Evolutionary conservation across 2,797 vertebrate species (phyloP).

Genomic region (Synaphobranchus kaupii): DNA sequence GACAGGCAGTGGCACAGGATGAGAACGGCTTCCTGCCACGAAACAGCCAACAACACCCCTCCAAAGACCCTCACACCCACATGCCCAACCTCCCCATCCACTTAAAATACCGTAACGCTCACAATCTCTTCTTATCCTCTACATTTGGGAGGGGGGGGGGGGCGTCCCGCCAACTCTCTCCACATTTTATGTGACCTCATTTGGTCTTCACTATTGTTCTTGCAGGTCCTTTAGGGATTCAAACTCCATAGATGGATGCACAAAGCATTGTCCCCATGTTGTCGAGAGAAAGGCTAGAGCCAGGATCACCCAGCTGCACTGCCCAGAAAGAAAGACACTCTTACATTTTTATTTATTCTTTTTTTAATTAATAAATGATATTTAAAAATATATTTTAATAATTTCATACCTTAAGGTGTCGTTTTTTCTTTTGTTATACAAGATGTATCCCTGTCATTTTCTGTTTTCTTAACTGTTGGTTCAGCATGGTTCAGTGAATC

Average conservation of each 20-base stretch:
- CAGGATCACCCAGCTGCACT: not conserved
- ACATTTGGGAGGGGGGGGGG: not conserved
- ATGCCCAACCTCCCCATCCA: not conserved
- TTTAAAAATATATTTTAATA: not conserved
- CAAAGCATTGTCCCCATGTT: not conserved
- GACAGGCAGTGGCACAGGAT: slow-evolving; percentile 26
- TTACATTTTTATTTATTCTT: not conserved
- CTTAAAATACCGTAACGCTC: not conserved
- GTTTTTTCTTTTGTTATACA: not conserved
- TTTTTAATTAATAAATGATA: not conserved
- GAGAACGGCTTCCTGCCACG: slow-evolving; percentile 20
- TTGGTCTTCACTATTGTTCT: slow-evolving; percentile 4
- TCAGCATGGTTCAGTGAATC: not conserved
- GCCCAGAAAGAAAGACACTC: not conserved
- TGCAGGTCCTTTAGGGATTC: not conserved
- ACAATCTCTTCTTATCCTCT: not conserved
- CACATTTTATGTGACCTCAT: not conserved
- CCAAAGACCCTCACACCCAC: not conserved
- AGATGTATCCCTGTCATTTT: not conserved
- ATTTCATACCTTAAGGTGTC: not conserved
- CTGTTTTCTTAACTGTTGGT: not conserved
- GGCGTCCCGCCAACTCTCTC: not conserved
- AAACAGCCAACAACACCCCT: not conserved
- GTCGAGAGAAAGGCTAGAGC: not conserved
- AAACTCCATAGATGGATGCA: not conserved